Evolutionary conservation across 2,113 vertebrate species (phyloP), one percentile per base, ranked within the genome.

Genomic region (Diphyllodes magnificus): DNA sequence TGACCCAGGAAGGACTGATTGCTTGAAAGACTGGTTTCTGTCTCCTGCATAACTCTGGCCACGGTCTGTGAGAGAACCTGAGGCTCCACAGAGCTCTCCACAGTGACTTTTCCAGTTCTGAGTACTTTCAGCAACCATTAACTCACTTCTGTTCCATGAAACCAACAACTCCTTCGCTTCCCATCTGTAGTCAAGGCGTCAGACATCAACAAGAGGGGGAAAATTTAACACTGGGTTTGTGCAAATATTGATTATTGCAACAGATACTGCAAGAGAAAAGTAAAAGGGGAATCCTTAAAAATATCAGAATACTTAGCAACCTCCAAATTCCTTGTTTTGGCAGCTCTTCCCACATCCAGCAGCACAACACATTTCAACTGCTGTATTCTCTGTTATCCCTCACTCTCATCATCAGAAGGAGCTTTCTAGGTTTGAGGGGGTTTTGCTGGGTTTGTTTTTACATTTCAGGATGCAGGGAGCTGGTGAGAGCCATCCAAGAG

Each of bases 401-500:
- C 47, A 5, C n/a, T 47, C 31, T 30, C 1, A 0, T 17, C 76
- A 81, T 3, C 54, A 70, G 39, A 30, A 66, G 31, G 63, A 8
- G 1, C 60, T 17, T 73, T 19, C 53, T 13, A 7, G 24, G 15
- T 37, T 12, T n/a, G 42, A 50, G 31, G 50, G 31, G 42, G 6
- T 9, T 65, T 44, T 9, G 11, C 2, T 33, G 2, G 50, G 3
- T 6, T 45, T 42, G 28, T 12, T 30, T 33, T 13, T 2, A 0
- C 33, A 18, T 37, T 37, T 33, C 53, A 23, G 83, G 82, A 15
- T 0, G 8, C 39, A 14, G 0, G 1, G 45, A 45, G 75, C 71
- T 31, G 22, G 11, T 6, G 2, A 53, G 76, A 93, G 76, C 35
- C 85, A 28, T 1, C 14, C 28, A 22, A 6, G 27, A 71, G 77